Evolutionary conservation across 1,140 invertebrate genomes (phyloP), one percentile per base, ranked within the genome.

Genomic region (Brachionus rubens): DNA sequence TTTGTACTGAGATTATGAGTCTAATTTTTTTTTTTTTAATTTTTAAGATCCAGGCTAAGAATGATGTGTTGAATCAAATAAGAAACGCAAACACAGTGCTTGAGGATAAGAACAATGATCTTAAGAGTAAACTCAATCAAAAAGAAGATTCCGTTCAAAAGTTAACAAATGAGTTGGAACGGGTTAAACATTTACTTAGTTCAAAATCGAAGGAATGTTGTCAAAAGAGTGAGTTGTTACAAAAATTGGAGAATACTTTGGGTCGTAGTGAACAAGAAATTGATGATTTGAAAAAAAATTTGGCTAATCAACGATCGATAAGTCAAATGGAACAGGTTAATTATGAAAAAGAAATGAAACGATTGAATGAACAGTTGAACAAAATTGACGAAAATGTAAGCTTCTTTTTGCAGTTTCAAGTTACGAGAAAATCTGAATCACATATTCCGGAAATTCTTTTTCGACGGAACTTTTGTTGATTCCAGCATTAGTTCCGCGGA

Each of bases 1-100:
- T n/a, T n/a, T n/a, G n/a, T n/a, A n/a, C n/a, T n/a, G n/a, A n/a
- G n/a, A n/a, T n/a, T n/a, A n/a, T 30, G 79, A 82, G 70, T 77
- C 79, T 67, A 82, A 84, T 36, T 80, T 82, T 75, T 81, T 81
- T 67, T 81, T 82, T 41, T 79, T 80, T 12, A 77, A 79, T 14
- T 78, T 77, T 50, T 82, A 82, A 59, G 54, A 7, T 59, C 16
- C 54, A 59, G 9, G 54, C 54, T 6, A 59, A 59, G 36, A 59
- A 80, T 80, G 82, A 77, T 2, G 47, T 62, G 2, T 47, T 46
- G 26, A 48, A 21, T 46, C 19, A 77, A 30, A 52, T 77, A 16
- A 68, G 52, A 47, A 65, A 19, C n/a, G 14, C 24, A 28, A 77
- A 50, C 7, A 30, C 40, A 26, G n/a, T 48, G 6, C 30, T 43